Conservation (phyloP, 2,113 vertebrate species). For the Aythya baeri region DNA sequence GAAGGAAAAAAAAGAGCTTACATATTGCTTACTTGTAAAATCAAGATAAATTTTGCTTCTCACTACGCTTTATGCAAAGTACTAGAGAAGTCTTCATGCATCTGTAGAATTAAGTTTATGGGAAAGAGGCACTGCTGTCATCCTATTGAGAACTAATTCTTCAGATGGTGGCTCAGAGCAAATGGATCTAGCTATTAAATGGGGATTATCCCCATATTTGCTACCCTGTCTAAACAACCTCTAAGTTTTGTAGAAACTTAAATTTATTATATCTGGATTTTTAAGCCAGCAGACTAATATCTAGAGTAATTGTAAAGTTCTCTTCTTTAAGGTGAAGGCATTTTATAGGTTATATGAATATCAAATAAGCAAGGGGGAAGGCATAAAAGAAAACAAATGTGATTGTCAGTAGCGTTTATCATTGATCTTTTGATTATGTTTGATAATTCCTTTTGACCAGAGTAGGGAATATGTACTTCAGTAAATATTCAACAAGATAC, state of each 20-base stretch:
- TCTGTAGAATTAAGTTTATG: neutral
- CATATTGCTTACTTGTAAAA: neutral
- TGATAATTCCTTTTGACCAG: neutral
- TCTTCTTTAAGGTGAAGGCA: neutral
- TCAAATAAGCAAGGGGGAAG: neutral
- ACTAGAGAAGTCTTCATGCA: rapidly evolving
- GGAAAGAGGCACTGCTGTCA: rapidly evolving
- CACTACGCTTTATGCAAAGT: neutral
- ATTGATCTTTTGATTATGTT: neutral
- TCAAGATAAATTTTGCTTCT: neutral
- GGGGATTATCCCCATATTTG: constrained; percentile 37
- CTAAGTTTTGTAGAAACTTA: neutral
- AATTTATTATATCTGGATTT: neutral
- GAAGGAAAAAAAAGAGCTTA: too few species aligned
- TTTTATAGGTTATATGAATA: rapidly evolving
- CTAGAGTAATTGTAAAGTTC: neutral
- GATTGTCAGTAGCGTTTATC: neutral
- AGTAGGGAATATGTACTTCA: neutral
- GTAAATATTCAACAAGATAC: neutral
- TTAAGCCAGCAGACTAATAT: neutral
- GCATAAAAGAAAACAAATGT: neutral
- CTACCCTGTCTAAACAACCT: neutral
- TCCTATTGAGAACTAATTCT: neutral
- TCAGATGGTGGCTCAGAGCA: constrained; percentile 26
- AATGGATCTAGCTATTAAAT: constrained; percentile 26